A percentile compares a stretch with the other conserved stretches of the same genome.
Conservation (phyloP, 2,113 vertebrate species). For the Pseudopipra pipra region DNA sequence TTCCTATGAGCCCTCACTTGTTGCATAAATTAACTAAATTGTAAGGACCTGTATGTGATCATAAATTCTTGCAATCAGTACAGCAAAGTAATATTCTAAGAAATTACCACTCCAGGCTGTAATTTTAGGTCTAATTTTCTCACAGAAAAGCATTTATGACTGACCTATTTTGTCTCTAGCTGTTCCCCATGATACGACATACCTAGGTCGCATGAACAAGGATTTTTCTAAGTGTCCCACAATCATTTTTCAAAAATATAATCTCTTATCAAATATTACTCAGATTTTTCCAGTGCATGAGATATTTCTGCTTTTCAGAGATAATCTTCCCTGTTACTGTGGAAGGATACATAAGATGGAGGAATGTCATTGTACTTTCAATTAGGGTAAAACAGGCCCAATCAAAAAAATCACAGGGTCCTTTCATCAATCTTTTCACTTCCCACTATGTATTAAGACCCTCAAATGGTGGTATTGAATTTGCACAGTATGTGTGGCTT, state of each 20-base stretch:
- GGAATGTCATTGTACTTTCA: rapidly evolving
- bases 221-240: neutral
- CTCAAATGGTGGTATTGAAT: neutral
- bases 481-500: neutral
- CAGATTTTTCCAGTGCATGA: neutral
- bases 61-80: neutral
- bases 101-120: neutral
- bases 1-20: neutral
- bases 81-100: neutral
- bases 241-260: neutral
- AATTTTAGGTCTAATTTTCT: neutral
- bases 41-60: neutral
- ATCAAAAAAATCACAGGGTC: neutral
- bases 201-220: neutral
- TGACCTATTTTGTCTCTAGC: neutral
- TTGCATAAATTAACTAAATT: slow-evolving; percentile 6
- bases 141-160: neutral
- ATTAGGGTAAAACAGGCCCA: neutral
- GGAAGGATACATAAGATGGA: neutral
- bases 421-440: neutral
- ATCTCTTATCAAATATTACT: neutral
- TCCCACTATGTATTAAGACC: neutral
- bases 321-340: neutral
- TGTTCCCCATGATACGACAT: neutral
- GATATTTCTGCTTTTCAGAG: neutral